These are phyloP conservation scores for Harpalus rufipes DNA, from an alignment of 2,888 invertebrate genomes.

Conservation along the genomic window DNA sequence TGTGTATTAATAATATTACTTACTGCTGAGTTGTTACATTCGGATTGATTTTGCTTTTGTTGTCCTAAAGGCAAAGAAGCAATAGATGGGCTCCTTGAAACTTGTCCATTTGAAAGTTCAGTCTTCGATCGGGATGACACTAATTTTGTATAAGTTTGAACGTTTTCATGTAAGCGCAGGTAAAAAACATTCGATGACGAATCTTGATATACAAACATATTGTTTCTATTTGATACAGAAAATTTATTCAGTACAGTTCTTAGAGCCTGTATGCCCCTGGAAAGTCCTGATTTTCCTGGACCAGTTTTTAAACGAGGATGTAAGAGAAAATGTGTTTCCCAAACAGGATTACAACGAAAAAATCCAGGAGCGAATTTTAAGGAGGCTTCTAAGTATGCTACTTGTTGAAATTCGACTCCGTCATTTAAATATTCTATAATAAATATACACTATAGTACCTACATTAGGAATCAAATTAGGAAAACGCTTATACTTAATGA, in stretches of 20 bases:
- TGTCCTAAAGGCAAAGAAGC: constrained; percentile 77
- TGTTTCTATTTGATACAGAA: constrained; percentile 85
- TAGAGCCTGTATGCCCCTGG: constrained; percentile 82
- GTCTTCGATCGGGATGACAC: constrained; percentile 71
- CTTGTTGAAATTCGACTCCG: constrained; percentile 73
- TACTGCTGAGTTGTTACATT: constrained; percentile 74
- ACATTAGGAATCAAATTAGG: too few species aligned
- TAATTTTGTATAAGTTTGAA: constrained; percentile 72
- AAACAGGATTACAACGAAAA: constrained; percentile 87
- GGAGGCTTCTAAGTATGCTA: constrained; percentile 75
- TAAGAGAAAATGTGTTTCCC: constrained; percentile 84
- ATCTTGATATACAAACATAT: constrained; percentile 89
- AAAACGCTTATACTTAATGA: too few species aligned
- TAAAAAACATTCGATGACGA: constrained; percentile 82
- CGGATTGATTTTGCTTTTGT: constrained; percentile 73
- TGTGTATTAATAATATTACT: constrained; percentile 57
- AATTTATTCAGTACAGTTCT: constrained; percentile 84
- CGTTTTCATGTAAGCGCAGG: constrained; percentile 77
- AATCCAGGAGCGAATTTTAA: constrained; percentile 82
- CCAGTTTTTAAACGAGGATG: constrained; percentile 86
- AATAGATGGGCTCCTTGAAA: constrained; percentile 79
- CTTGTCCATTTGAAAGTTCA: constrained; percentile 75
- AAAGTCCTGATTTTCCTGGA: constrained; percentile 81
- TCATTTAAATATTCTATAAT: constrained; percentile 72
- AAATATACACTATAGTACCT: not conserved